Percentiles rank a stretch among this genome's conserved stretches.
These are phyloP conservation scores for Athene noctua DNA, from an alignment of 2,113 vertebrate genomes.

Conservation along the genomic window DNA sequence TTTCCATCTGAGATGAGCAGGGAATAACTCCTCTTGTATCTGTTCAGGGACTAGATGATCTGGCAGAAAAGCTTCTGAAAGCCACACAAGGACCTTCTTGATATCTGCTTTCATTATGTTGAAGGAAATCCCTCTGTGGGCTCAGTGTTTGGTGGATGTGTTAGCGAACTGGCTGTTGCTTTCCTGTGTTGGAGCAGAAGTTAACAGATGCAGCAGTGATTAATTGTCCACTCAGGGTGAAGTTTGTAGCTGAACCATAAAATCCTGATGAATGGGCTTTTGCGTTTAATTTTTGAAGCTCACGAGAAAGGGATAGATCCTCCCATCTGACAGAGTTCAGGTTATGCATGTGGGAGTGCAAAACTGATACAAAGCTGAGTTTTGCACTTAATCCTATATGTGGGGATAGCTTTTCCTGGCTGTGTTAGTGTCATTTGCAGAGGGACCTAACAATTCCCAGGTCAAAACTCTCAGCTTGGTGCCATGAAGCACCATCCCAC, in stretches of 20 bases:
- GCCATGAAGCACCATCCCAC: not conserved
- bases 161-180: not conserved
- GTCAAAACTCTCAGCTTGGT: not conserved
- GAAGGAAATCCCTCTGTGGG: not conserved
- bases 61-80: not conserved
- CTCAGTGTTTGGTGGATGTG: not conserved
- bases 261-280: not conserved
- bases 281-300: not conserved
- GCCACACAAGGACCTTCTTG: not conserved
- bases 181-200: not conserved
- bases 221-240: not conserved
- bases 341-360: not conserved
- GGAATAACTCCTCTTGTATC: not conserved
- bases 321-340: not conserved
- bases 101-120: not conserved
- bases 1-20: not conserved
- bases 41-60: not conserved
- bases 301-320: not conserved
- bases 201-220: not conserved
- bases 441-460: not conserved
- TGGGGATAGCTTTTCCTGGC: not conserved
- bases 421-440: not conserved
- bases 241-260: not conserved
- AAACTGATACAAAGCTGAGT: not conserved
- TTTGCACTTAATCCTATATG: not conserved